Evolutionary conservation across 1,140 invertebrate genomes (phyloP).

Genomic region (Oreohelix idahoensis): DNA sequence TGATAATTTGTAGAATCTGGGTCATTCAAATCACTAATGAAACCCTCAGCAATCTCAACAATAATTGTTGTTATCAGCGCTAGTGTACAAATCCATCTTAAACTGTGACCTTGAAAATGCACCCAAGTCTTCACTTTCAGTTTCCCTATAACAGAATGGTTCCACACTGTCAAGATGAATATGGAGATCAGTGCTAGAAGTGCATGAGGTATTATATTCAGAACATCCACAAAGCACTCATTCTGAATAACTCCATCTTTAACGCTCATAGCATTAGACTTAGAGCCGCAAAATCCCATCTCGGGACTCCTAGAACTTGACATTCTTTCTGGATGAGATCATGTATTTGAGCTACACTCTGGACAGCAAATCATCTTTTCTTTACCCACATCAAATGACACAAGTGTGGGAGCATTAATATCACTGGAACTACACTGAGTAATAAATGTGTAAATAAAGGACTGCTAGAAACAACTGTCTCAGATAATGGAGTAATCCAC

Average conservation of each 20-base stretch:
- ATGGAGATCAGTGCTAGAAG: slow-evolving; percentile 60
- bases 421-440: too few relatives aligned
- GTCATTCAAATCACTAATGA: slow-evolving; percentile 61
- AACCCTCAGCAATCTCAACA: slow-evolving; percentile 64
- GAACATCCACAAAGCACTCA: slow-evolving; percentile 67
- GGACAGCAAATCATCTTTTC: too few relatives aligned
- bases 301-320: neutral
- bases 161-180: slow-evolving; percentile 65
- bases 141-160: slow-evolving; percentile 61
- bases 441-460: too few relatives aligned
- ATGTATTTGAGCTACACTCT: too few relatives aligned
- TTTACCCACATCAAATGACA: too few relatives aligned
- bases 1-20: slow-evolving; percentile 62
- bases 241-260: slow-evolving; percentile 65
- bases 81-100: slow-evolving; percentile 61
- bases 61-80: slow-evolving; percentile 54
- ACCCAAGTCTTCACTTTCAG: slow-evolving; percentile 69
- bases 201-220: slow-evolving; percentile 67
- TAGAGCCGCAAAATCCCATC: slow-evolving; percentile 65
- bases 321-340: too few relatives aligned
- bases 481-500: too few relatives aligned
- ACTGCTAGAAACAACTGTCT: too few relatives aligned
- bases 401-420: too few relatives aligned
- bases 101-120: slow-evolving; percentile 57
- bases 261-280: slow-evolving; percentile 59